These are phyloP conservation scores for Ornithorhynchus anatinus DNA, from an alignment of 2,113 vertebrate species.

Conservation along the genomic window DNA sequence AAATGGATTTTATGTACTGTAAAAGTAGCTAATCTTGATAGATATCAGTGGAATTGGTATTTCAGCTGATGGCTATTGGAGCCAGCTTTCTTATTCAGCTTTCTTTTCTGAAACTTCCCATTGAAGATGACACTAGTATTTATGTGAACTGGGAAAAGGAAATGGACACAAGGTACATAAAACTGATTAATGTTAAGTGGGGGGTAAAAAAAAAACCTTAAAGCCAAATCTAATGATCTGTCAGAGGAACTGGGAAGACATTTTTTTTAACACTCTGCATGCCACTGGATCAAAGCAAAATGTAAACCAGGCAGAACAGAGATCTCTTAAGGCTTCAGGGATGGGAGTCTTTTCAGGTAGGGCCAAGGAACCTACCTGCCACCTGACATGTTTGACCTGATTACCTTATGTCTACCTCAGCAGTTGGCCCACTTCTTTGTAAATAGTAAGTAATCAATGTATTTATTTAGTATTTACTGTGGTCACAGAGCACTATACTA, in stretches of 20 bases:
- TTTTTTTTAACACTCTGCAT: conserved; percentile 46
- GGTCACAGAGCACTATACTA: too few species aligned
- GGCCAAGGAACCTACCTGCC: too few species aligned
- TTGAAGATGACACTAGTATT: conserved; percentile 71
- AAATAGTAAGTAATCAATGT: too few species aligned
- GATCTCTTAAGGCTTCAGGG: conserved; percentile 36
- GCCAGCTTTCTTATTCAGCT: conserved; percentile 67
- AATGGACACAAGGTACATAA: conserved; percentile 55
- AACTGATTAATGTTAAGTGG: conserved; percentile 70
- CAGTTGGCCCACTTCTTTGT: too few species aligned
- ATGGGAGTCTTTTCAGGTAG: conserved; percentile 12
- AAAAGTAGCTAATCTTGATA: conserved; percentile 79
- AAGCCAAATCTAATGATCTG: conserved; percentile 52
- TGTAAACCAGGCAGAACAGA: conserved; percentile 35
- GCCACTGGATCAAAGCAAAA: conserved; percentile 32
- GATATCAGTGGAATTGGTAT: conserved; percentile 68
- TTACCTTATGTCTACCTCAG: too few species aligned
- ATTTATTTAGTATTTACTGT: too few species aligned
- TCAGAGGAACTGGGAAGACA: conserved; percentile 36
- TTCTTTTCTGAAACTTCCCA: conserved; percentile 71
- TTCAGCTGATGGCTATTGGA: conserved; percentile 67
- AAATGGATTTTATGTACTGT: conserved; percentile 80
- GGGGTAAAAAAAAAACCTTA: conserved; percentile 64
- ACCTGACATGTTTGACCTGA: too few species aligned
- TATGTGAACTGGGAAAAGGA: conserved; percentile 71